These are phyloP conservation scores for Pyrocephalus nanus DNA, from an alignment of 2,797 vertebrate genomes.

Conservation along the genomic window DNA sequence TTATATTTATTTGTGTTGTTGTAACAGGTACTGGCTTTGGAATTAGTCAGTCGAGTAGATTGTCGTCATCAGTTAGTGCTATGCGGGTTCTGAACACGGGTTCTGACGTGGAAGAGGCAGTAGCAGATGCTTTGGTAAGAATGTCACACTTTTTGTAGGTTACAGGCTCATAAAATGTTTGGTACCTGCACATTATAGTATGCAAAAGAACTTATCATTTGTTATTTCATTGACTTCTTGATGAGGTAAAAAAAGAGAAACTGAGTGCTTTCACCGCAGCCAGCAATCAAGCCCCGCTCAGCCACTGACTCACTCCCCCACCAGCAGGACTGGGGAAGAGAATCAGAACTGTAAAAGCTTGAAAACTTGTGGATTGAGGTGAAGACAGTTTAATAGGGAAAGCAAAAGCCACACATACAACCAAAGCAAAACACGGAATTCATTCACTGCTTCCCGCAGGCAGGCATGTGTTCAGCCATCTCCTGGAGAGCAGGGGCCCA, in stretches of 20 bases:
- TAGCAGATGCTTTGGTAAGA: conserved; percentile 94
- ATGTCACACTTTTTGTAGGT: neutral
- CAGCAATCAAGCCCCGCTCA: neutral
- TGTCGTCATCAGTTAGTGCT: conserved; percentile 95
- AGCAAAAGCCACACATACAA: neutral
- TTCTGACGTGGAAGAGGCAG: conserved; percentile 94
- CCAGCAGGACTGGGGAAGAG: neutral
- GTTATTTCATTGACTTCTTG: neutral
- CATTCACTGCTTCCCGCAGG: neutral
- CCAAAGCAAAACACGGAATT: neutral
- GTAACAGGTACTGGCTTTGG: conserved; percentile 85
- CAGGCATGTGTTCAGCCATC: neutral
- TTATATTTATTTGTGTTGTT: conserved; percentile 3
- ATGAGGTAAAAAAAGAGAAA: neutral
- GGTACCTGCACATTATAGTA: neutral
- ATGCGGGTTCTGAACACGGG: conserved; percentile 97
- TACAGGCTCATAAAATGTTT: neutral
- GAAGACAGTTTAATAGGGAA: neutral
- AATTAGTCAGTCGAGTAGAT: conserved; percentile 90
- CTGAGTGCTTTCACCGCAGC: neutral
- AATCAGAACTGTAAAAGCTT: neutral
- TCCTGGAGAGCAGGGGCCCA: neutral
- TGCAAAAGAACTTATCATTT: neutral
- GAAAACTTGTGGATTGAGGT: neutral
- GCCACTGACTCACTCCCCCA: neutral